Percentiles rank a stretch among this genome's conserved stretches.
These are phyloP conservation scores for Mus spretus DNA, from an alignment of 2,797 vertebrate species.

Conservation along the genomic window DNA sequence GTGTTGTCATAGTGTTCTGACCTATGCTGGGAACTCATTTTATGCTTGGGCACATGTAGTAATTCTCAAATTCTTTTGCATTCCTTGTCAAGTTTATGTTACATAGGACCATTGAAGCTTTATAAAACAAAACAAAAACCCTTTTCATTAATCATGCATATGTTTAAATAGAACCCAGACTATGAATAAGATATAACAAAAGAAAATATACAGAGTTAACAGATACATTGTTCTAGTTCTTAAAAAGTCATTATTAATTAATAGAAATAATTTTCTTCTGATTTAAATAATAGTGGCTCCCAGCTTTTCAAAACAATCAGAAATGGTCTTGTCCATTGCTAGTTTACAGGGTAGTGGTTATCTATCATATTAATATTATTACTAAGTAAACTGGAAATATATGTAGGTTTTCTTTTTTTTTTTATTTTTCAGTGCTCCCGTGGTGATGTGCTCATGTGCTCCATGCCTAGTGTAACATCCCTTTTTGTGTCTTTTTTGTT, in stretches of 20 bases:
- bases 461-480: conserved; percentile 70
- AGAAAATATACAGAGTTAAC: conserved; percentile 7
- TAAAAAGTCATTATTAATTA: neutral
- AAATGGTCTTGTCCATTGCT: neutral
- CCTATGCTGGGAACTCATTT: conserved; percentile 65
- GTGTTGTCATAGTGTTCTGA: neutral
- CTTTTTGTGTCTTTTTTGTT: conserved; percentile 77
- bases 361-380: neutral
- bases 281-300: neutral
- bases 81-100: conserved; percentile 58
- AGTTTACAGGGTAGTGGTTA: neutral
- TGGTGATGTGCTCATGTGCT: conserved; percentile 17
- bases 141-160: conserved; percentile 50
- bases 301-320: neutral
- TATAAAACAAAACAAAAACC: conserved; percentile 30
- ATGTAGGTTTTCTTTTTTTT: neutral
- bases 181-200: conserved; percentile 22
- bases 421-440: conserved; percentile 50
- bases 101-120: neutral
- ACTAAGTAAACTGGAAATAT: neutral
- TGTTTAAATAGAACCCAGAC: conserved; percentile 35
- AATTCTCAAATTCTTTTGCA: conserved; percentile 24
- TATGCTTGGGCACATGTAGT: conserved; percentile 37
- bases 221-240: neutral
- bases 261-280: conserved; percentile 16